These are phyloP conservation scores for Orthonyx spaldingii DNA, from an alignment of 2,113 vertebrate species.

Conservation along the genomic window DNA sequence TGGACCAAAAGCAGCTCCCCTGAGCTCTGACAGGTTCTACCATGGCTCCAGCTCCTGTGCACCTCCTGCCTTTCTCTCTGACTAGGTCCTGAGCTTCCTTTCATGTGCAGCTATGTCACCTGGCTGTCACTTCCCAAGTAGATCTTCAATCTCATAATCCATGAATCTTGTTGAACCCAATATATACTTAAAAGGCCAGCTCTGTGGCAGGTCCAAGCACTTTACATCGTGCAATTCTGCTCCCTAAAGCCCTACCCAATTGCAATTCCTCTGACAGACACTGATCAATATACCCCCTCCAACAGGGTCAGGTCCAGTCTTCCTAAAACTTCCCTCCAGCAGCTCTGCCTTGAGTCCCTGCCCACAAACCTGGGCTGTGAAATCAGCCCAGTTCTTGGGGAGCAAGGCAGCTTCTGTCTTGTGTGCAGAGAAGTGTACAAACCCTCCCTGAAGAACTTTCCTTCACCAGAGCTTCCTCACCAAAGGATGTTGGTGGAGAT, in stretches of 20 bases:
- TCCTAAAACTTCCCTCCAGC: neutral
- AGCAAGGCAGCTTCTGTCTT: neutral
- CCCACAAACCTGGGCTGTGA: neutral
- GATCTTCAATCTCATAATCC: neutral
- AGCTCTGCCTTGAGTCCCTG: neutral
- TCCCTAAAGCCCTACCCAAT: neutral
- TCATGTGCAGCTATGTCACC: neutral
- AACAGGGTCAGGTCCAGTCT: neutral
- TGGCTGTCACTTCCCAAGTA: neutral
- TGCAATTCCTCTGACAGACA: neutral
- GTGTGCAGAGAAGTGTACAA: neutral
- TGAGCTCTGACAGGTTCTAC: neutral
- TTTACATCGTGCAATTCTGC: neutral
- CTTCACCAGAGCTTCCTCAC: neutral
- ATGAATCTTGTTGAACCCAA: neutral
- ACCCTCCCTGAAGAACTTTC: neutral
- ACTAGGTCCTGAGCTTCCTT: neutral
- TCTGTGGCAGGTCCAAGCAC: neutral
- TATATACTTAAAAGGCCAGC: neutral
- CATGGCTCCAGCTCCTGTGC: neutral
- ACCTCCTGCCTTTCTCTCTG: neutral
- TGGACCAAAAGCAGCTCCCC: neutral
- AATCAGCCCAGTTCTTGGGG: neutral
- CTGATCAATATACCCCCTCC: accelerated
- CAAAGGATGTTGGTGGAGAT: neutral